These are phyloP conservation scores for Brachypalpus laphriformis DNA, from an alignment of 2,888 invertebrate species.

Conservation along the genomic window DNA sequence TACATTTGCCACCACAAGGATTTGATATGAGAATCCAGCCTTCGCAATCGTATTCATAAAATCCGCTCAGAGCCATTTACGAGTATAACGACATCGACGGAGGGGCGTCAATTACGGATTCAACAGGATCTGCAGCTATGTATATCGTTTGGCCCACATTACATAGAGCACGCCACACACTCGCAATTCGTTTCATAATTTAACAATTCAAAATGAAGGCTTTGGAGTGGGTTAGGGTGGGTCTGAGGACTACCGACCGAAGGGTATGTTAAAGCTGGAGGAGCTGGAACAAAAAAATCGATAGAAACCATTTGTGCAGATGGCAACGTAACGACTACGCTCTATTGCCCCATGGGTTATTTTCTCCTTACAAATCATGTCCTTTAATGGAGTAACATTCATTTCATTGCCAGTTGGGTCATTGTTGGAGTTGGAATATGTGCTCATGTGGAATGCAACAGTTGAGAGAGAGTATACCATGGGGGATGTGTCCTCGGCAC, in stretches of 20 bases:
- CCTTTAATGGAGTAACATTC: slow-evolving; percentile 46
- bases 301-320: slow-evolving; percentile 26
- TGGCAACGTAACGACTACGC: slow-evolving; percentile 9
- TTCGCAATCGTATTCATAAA: slow-evolving; percentile 3
- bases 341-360: slow-evolving; percentile 33
- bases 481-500: not conserved
- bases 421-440: not conserved
- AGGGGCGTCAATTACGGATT: slow-evolving; percentile 17
- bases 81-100: not conserved
- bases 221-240: not conserved
- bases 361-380: slow-evolving; percentile 48
- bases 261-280: not conserved
- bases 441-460: slow-evolving; percentile 46
- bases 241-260: not conserved
- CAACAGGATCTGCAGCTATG: slow-evolving; percentile 27
- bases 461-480: slow-evolving; percentile 20
- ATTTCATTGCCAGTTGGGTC: slow-evolving; percentile 35
- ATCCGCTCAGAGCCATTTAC: not conserved
- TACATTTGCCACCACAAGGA: slow-evolving; percentile 1
- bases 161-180: not conserved
- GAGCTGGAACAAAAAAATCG: slow-evolving; percentile 39
- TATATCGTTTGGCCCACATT: not conserved
- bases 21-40: not conserved
- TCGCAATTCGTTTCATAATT: slow-evolving; percentile 42
- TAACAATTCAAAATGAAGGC: slow-evolving; percentile 35